Base-by-base conservation (phyloP, 37 sponge, comb jelly and placozoan species). In the Geodia barretti region DNA sequence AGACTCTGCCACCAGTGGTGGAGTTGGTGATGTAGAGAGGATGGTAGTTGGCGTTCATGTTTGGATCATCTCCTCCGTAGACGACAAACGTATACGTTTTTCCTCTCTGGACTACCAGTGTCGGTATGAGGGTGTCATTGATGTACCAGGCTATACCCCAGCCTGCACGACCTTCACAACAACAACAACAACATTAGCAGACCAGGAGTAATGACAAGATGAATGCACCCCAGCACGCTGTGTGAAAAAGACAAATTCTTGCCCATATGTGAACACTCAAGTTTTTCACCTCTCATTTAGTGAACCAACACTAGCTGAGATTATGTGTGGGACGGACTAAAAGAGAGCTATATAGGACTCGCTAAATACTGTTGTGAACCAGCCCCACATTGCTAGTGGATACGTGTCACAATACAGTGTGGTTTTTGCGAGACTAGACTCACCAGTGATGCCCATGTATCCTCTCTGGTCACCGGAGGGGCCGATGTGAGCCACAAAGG, bases 71-170 rank as follows among this genome's bases (percentile, higher is more conserved):
- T 23, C 92, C 92, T 63, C 88, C 88, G 2, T 80, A 40, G 25
- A 83, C 79, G 8, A 67, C 61, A 76, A 92, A 87, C 39, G 77
- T 84, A 72, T 87, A 87, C 14, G 58, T 92, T 29, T 79, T 35
- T 21, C 92, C 92, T 39, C 88, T 75, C 33, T 60, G 35, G 1
- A 87, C 85, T 35, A 47, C 74, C n/a, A 92, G 77, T 5, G 77
- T 80, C 43, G 92, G 92, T 38, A 92, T 79, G 35, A 92, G 88
- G 19, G 70, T 68, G 37, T 42, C 81, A 70, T 92, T 87, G 61
- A 92, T 60, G 79, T 92, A 92, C 88, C 88, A 87, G 1, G 85
- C 72, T 25, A 84, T 81, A 14, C 88, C 92, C 88, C 88, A 87
- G 23, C 88, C 88, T 66, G 64, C 39, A 2, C 21, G 47, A 41